These are phyloP conservation scores for Neoascia interrupta DNA, from an alignment of 2,888 invertebrate species.

Conservation along the genomic window DNA sequence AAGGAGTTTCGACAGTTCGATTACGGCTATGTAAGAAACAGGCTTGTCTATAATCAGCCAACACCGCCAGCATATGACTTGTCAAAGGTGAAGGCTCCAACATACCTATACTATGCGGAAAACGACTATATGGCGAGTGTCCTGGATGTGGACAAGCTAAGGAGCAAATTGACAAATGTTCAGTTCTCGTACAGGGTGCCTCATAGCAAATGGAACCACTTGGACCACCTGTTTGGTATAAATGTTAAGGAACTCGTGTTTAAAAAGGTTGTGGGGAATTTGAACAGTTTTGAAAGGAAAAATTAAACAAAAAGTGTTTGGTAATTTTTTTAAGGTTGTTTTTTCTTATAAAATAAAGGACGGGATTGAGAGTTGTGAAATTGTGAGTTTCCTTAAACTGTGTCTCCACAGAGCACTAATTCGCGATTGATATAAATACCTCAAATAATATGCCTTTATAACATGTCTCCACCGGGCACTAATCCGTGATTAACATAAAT, in stretches of 20 bases:
- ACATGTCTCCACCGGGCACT: too few species aligned
- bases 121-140: constrained; percentile 83
- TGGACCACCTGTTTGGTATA: constrained; percentile 84
- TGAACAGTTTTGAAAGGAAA: constrained; percentile 13
- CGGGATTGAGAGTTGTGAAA: too few species aligned
- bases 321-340: too few species aligned
- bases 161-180: constrained; percentile 79
- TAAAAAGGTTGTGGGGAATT: constrained; percentile 71
- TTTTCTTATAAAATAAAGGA: too few species aligned
- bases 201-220: constrained; percentile 82
- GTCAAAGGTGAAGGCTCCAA: constrained; percentile 78
- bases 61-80: constrained; percentile 80
- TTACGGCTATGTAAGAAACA: constrained; percentile 74
- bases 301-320: too few species aligned
- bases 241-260: constrained; percentile 82
- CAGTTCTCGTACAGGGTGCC: constrained; percentile 78
- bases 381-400: too few species aligned
- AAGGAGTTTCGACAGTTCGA: constrained; percentile 77
- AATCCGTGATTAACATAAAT: too few species aligned
- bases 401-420: too few species aligned
- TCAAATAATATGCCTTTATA: too few species aligned
- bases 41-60: constrained; percentile 73
- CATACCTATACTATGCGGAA: constrained; percentile 80
- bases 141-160: constrained; percentile 80
- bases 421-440: too few species aligned